Conservation (phyloP, 2,888 invertebrate genomes). For the Blomia tropicalis region DNA sequence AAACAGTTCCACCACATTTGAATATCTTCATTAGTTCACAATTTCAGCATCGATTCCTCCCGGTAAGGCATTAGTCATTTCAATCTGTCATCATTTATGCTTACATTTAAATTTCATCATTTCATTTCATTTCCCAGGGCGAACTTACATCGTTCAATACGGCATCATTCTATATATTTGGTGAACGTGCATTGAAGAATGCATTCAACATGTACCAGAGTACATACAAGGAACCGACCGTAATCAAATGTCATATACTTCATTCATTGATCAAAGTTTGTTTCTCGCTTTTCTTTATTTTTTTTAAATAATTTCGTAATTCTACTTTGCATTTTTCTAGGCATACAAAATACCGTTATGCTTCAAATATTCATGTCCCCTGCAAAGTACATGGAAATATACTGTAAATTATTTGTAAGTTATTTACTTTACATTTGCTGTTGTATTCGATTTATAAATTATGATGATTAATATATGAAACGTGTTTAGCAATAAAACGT, state of each 20-base stretch:
- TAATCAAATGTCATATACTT: slow-evolving; percentile 54
- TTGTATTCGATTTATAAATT: no score
- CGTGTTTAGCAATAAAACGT: slow-evolving; percentile 55
- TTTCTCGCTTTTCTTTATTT: no score
- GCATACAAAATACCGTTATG: slow-evolving; percentile 55
- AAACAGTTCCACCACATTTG: slow-evolving; percentile 19
- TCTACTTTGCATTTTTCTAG: slow-evolving; percentile 33
- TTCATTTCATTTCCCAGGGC: background rate
- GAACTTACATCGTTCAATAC: slow-evolving; percentile 34
- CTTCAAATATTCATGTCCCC: slow-evolving; percentile 62
- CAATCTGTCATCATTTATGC: slow-evolving; percentile 13
- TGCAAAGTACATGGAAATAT: slow-evolving; percentile 64
- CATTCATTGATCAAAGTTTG: slow-evolving; percentile 50
- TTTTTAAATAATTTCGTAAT: background rate
- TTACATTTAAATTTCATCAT: background rate
- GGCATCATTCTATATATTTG: slow-evolving; percentile 69
- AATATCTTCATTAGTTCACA: slow-evolving; percentile 5
- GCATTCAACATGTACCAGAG: slow-evolving; percentile 56
- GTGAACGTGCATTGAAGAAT: slow-evolving; percentile 58
- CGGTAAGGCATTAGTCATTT: background rate
- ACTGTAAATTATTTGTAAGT: slow-evolving; percentile 58
- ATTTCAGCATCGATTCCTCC: slow-evolving; percentile 15
- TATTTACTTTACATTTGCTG: no score
- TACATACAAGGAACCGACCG: slow-evolving; percentile 52
- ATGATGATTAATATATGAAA: no score